These are phyloP conservation scores for Flabesymbios commensalis DNA, from an alignment of 2,888 invertebrate species.

Conservation along the genomic window DNA sequence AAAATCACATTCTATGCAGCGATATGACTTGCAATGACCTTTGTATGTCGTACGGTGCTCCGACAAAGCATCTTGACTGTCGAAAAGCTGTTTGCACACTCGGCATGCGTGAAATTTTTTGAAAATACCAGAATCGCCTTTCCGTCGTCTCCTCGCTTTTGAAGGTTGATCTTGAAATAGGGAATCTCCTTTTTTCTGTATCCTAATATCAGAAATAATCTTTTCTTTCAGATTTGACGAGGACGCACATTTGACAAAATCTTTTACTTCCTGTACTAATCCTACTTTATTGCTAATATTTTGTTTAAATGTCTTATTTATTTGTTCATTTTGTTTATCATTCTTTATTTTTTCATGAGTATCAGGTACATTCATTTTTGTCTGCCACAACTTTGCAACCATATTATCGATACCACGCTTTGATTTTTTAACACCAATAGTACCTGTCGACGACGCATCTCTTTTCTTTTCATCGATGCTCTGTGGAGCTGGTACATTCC, in stretches of 20 bases:
- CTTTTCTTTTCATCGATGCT: too few species aligned
- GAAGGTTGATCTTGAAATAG: too few species aligned
- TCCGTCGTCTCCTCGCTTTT: background rate
- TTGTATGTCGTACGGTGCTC: constrained; percentile 23
- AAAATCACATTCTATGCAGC: constrained; percentile 18
- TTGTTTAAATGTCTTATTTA: background rate
- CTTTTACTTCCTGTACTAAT: background rate
- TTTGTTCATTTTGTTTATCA: background rate
- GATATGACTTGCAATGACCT: constrained; percentile 11
- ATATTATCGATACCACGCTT: constrained; percentile 22
- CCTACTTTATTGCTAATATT: background rate
- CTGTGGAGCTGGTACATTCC: too few species aligned
- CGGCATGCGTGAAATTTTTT: constrained; percentile 27
- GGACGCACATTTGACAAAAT: background rate
- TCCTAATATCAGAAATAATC: background rate
- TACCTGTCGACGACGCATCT: too few species aligned
- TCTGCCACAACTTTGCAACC: constrained; percentile 32
- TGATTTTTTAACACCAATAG: background rate
- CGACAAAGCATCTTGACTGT: constrained; percentile 24
- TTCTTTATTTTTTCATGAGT: background rate
- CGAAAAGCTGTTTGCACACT: constrained; percentile 29
- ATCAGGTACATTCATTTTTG: constrained; percentile 17
- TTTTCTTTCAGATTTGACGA: background rate
- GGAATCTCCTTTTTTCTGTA: background rate
- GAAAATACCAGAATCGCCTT: background rate